These are phyloP conservation scores for Amblyopsis rosae DNA, from an alignment of 2,113 vertebrate species.

Conservation along the genomic window DNA sequence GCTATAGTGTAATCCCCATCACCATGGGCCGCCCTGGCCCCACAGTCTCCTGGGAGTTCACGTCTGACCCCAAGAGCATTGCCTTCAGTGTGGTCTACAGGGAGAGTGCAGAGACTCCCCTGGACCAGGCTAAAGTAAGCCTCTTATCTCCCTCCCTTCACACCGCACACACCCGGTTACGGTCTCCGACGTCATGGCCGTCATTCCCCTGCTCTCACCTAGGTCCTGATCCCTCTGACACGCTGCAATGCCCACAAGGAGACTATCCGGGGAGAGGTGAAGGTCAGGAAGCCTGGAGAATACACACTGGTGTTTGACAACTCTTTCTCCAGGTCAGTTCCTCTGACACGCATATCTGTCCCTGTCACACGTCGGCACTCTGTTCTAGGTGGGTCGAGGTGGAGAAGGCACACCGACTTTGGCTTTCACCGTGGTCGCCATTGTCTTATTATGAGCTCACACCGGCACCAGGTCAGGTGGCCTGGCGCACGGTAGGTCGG, in stretches of 20 bases:
- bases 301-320: conserved; percentile 95
- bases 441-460: no score
- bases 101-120: conserved; percentile 74
- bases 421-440: no score
- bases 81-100: conserved; percentile 90
- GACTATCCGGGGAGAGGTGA: conserved; percentile 89
- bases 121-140: conserved; percentile 89
- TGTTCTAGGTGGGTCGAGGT: no score
- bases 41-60: conserved; percentile 92
- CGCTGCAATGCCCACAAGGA: conserved; percentile 94
- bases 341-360: no score
- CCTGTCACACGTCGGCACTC: no score
- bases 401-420: no score
- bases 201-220: conserved; percentile 10
- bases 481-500: no score
- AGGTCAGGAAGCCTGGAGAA: conserved; percentile 84
- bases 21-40: conserved; percentile 75
- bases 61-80: conserved; percentile 93
- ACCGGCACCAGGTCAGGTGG: no score
- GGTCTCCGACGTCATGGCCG: neutral
- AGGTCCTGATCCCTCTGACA: conserved; percentile 94
- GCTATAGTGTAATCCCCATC: conserved; percentile 89
- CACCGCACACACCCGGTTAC: neutral
- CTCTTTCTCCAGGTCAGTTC: conserved; percentile 90
- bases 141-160: neutral